These are phyloP conservation scores for Scaptodrosophila latifasciaeformis DNA, from an alignment of 2,888 invertebrate genomes.

Conservation along the genomic window DNA sequence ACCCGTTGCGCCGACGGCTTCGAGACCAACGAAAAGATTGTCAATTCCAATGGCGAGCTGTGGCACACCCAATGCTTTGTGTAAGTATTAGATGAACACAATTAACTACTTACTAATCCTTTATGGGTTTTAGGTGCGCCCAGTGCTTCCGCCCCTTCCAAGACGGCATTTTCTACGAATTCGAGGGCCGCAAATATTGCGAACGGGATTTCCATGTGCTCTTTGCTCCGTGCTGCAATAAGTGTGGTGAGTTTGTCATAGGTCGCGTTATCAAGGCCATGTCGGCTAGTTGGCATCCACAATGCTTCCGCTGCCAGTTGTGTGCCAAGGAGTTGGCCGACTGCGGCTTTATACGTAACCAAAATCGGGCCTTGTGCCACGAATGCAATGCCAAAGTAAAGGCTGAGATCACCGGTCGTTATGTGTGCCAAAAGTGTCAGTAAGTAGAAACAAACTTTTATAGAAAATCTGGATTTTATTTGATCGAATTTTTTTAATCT, in stretches of 20 bases:
- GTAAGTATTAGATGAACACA: constrained; percentile 80
- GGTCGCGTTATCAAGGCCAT: constrained; percentile 99
- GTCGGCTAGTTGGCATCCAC: constrained; percentile 99
- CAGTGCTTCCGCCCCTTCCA: constrained; percentile 99
- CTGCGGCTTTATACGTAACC: constrained; percentile 96
- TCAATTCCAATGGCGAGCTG: constrained; percentile 97
- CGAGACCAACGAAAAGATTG: constrained; percentile 97
- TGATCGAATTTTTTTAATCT: neutral
- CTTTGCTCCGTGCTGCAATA: constrained; percentile 94
- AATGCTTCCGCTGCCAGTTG: constrained; percentile 97
- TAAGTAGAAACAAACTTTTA: constrained; percentile 77
- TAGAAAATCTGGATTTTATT: neutral
- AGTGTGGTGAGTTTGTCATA: constrained; percentile 95
- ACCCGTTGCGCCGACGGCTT: constrained; percentile 97
- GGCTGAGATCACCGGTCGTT: constrained; percentile 95
- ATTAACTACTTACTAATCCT: neutral
- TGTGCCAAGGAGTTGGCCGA: constrained; percentile 95
- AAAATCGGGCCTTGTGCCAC: constrained; percentile 90
- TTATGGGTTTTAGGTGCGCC: constrained; percentile 83
- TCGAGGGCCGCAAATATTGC: constrained; percentile 99
- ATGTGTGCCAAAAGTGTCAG: constrained; percentile 99
- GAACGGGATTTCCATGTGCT: constrained; percentile 99
- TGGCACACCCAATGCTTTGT: constrained; percentile 99
- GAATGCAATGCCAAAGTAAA: constrained; percentile 97
- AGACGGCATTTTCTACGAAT: constrained; percentile 98